A percentile compares a stretch with the other conserved stretches of the same genome.
Evolutionary conservation across 2,113 vertebrate genomes (phyloP).

Genomic region (Lutjanus erythropterus): DNA sequence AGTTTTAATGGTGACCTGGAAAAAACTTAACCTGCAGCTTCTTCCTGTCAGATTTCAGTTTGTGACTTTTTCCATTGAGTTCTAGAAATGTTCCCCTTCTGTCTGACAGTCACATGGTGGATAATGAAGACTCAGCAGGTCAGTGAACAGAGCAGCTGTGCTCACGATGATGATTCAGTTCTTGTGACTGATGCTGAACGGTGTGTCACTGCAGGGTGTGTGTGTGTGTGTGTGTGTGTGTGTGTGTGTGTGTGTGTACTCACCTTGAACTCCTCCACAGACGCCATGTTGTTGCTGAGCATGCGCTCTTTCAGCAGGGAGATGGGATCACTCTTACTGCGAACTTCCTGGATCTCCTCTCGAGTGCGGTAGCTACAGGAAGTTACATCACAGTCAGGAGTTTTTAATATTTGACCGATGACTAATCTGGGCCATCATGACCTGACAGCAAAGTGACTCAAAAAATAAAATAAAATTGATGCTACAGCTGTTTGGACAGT

Average conservation of each 20-base stretch:
- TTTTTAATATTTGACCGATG: too few relatives aligned
- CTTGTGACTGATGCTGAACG: background rate
- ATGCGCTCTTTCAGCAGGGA: conserved; percentile 95
- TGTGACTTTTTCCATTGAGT: too few relatives aligned
- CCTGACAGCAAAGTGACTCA: too few relatives aligned
- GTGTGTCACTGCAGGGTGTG: background rate
- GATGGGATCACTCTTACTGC: conserved; percentile 97
- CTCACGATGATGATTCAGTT: background rate
- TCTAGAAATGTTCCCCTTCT: too few relatives aligned
- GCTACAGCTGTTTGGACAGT: too few relatives aligned
- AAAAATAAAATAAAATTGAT: too few relatives aligned
- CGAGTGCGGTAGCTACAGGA: conserved; percentile 92
- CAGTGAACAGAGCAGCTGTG: background rate
- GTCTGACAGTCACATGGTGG: background rate
- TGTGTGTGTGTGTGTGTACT: background rate
- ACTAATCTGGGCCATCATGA: too few relatives aligned
- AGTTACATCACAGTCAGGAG: conserved; percentile 25
- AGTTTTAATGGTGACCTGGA: background rate
- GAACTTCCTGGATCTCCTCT: conserved; percentile 98
- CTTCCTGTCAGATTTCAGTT: too few relatives aligned
- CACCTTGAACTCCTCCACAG: conserved; percentile 94
- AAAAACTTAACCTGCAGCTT: too few relatives aligned
- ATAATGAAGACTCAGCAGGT: background rate
- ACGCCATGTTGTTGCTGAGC: conserved; percentile 92
- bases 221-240: background rate